These are phyloP conservation scores for Phallusia fumigata DNA, from an alignment of 23 tunicate genomes.

Conservation along the genomic window DNA sequence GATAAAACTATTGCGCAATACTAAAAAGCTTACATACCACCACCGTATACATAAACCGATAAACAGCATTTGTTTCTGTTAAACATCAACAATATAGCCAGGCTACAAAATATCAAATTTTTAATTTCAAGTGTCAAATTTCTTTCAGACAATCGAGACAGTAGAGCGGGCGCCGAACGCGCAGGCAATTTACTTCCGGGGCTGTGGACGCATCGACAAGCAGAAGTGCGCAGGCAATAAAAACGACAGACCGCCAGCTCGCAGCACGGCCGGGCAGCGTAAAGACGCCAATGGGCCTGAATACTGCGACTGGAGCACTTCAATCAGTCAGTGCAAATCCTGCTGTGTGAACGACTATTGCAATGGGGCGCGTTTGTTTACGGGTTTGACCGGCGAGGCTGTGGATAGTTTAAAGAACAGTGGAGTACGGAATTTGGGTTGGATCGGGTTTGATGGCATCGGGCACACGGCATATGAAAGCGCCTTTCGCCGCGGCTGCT, in stretches of 20 bases:
- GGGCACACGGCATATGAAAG: background rate
- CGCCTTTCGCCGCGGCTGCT: background rate
- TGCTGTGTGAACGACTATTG: constrained; percentile 38
- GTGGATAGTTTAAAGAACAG: background rate
- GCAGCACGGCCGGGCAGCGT: constrained; percentile 44
- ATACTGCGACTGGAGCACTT: constrained; percentile 31
- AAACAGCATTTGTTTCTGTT: too few relatives aligned
- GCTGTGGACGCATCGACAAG: constrained; percentile 22
- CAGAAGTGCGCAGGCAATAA: constrained; percentile 16
- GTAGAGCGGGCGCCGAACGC: background rate
- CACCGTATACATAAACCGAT: too few relatives aligned
- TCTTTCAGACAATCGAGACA: constrained; percentile 36
- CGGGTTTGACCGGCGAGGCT: background rate
- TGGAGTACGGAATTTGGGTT: background rate
- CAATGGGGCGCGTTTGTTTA: constrained; percentile 21
- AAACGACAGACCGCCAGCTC: constrained; percentile 12
- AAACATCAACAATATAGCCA: too few relatives aligned
- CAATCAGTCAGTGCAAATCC: constrained; percentile 31
- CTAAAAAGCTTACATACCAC: too few relatives aligned
- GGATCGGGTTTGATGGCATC: background rate
- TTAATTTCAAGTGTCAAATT: background rate
- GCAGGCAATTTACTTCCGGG: constrained; percentile 19
- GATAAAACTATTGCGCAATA: too few relatives aligned
- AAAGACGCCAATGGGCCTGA: constrained; percentile 21
- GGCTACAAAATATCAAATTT: background rate